These are phyloP conservation scores for Heliconius sara DNA, from an alignment of 2,888 invertebrate genomes.

Conservation along the genomic window DNA sequence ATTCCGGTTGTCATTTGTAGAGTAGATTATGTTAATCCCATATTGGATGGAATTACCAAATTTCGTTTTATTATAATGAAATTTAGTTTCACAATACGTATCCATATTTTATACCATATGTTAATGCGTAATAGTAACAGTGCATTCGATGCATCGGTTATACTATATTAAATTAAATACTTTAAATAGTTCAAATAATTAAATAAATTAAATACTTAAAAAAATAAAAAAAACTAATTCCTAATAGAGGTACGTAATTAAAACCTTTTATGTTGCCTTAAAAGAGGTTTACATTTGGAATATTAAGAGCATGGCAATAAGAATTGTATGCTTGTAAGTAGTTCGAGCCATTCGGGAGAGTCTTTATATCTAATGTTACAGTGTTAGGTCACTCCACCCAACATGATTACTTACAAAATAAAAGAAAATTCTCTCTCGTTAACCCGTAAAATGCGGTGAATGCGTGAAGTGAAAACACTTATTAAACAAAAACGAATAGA, in stretches of 20 bases:
- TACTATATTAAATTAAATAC: background rate
- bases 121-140: background rate
- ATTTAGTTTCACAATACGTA: conserved; percentile 52
- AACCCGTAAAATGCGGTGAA: too few species aligned
- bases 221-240: background rate
- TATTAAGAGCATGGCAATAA: background rate
- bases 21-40: conserved; percentile 58
- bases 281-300: background rate
- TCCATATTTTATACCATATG: conserved; percentile 36
- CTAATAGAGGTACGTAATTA: background rate
- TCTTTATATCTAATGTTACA: background rate
- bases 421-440: background rate
- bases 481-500: conserved; percentile 6
- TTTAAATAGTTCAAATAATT: background rate
- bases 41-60: conserved; percentile 68
- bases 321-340: background rate
- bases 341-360: background rate
- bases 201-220: too few species aligned
- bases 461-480: background rate
- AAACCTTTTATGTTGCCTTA: background rate
- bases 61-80: conserved; percentile 62
- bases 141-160: background rate
- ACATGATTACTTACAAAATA: background rate
- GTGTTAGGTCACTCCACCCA: background rate
- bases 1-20: conserved; percentile 26